Conservation (phyloP, 2,888 invertebrate species). For the Rhamphomyia laevipes region DNA sequence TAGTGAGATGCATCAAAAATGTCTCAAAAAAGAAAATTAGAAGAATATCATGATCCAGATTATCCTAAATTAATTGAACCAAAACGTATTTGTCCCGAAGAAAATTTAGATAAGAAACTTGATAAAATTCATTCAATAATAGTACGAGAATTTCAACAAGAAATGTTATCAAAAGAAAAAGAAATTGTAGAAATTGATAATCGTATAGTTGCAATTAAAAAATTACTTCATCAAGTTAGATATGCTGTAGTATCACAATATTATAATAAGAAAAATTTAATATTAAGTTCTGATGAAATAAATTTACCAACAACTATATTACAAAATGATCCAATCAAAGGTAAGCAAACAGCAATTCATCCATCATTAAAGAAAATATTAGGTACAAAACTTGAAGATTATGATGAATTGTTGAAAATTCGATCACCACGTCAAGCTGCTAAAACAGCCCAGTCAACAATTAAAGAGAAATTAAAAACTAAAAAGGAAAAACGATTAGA, state of each 20-base stretch:
- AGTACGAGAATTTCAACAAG: constrained; percentile 57
- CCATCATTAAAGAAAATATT: constrained; percentile 64
- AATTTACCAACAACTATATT: constrained; percentile 23
- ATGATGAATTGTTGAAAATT: constrained; percentile 39
- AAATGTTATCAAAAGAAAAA: constrained; percentile 54
- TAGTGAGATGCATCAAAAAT: neutral
- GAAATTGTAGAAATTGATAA: constrained; percentile 61
- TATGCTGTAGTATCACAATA: constrained; percentile 48
- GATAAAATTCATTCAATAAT: constrained; percentile 42
- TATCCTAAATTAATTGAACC: constrained; percentile 30
- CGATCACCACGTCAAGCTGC: constrained; percentile 41
- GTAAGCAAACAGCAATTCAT: constrained; percentile 49
- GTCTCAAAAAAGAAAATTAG: constrained; percentile 30
- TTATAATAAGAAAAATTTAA: constrained; percentile 45
- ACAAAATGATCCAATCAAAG: constrained; percentile 19
- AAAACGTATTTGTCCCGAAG: neutral
- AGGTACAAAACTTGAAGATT: constrained; percentile 44
- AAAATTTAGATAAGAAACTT: neutral
- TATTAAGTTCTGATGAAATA: constrained; percentile 30
- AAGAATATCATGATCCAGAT: constrained; percentile 50
- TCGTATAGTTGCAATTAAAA: constrained; percentile 45
- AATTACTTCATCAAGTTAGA: constrained; percentile 46
- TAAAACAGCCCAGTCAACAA: constrained; percentile 36
- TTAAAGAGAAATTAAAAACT: constrained; percentile 25
- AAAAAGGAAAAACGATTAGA: constrained; percentile 27